Conservation (phyloP, 2,888 invertebrate genomes). For the Tethea ocularis region DNA sequence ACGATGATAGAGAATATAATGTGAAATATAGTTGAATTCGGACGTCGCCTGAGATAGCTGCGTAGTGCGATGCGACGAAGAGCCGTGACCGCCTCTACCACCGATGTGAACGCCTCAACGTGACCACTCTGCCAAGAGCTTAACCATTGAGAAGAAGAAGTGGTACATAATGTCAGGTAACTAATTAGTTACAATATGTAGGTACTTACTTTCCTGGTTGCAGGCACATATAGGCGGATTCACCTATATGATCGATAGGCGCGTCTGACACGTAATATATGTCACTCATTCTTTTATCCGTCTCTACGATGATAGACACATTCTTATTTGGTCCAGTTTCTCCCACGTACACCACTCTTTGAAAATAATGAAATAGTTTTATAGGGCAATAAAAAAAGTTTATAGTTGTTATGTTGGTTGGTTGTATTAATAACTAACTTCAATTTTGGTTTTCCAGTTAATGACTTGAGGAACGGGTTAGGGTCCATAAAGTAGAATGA, state of each 20-base stretch:
- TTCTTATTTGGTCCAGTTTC: conserved; percentile 72
- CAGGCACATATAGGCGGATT: conserved; percentile 84
- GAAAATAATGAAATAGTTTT: conserved; percentile 14
- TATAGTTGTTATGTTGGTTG: not conserved
- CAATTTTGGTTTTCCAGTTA: conserved; percentile 85
- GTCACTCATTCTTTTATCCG: conserved; percentile 74
- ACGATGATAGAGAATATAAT: too few species aligned
- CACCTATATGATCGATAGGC: conserved; percentile 74
- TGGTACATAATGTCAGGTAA: too few species aligned
- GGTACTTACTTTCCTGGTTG: conserved; percentile 82
- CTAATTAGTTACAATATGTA: too few species aligned
- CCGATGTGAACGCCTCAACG: too few species aligned
- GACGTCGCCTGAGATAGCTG: too few species aligned
- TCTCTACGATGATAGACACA: conserved; percentile 69
- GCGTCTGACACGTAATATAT: conserved; percentile 81
- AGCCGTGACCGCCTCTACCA: too few species aligned
- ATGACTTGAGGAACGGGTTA: conserved; percentile 82
- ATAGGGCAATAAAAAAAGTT: conserved; percentile 1
- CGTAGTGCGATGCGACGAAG: too few species aligned
- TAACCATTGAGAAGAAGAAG: too few species aligned
- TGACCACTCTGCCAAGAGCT: too few species aligned
- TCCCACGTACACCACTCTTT: conserved; percentile 73
- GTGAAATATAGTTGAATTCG: too few species aligned
- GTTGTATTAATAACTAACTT: conserved; percentile 71
- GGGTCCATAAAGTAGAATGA: conserved; percentile 81